Evolutionary conservation across 2,797 vertebrate species (phyloP), one percentile per base, ranked within the genome.

Genomic region (Lepilemur septentrionalis): DNA sequence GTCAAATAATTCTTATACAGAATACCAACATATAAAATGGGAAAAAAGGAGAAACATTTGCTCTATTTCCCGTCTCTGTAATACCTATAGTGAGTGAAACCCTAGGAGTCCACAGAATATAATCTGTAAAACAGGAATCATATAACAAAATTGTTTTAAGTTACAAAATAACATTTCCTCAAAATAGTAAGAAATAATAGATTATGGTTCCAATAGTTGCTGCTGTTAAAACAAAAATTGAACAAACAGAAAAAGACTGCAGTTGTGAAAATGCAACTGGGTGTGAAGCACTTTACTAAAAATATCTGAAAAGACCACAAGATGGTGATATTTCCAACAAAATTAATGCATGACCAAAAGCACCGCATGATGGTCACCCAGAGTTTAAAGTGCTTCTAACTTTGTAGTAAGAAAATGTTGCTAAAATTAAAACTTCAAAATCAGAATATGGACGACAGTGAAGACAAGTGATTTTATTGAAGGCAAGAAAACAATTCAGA

Each of bases 281-380:
- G 15, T 38, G 2, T 52, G 17, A 87, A 85, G 12, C n/a, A 52
- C 25, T 69, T 75, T 79, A 63, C 41, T 87, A 46, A 8, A 20
- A 63, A 15, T 76, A 61, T 85, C 63, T 80, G 30, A 50, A n/a
- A 85, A 93, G 70, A 80, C 91, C 91, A 91, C 63, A 95, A 96
- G 97, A 91, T 94, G 96, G 82, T 50, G 83, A 75, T 46, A 75
- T 92, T 93, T 84, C 43, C 38, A 83, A 95, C 28, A 86, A 96
- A 86, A 50, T 76, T 65, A 82, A 95, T 8, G 20, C 0, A 50
- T 7, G 23, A 50, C 46, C 55, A 50, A 85, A 93, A 91, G 41
- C 18, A 82, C 2, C 69, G 32, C 28, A 28, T 5, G 15, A 46
- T 59, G 11, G 13, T 61, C 28, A 22, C 55, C 65, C 57, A 18